phyloP scores from a whole-genome alignment of 1,140 invertebrate species.

The Samia ricini region DNA sequence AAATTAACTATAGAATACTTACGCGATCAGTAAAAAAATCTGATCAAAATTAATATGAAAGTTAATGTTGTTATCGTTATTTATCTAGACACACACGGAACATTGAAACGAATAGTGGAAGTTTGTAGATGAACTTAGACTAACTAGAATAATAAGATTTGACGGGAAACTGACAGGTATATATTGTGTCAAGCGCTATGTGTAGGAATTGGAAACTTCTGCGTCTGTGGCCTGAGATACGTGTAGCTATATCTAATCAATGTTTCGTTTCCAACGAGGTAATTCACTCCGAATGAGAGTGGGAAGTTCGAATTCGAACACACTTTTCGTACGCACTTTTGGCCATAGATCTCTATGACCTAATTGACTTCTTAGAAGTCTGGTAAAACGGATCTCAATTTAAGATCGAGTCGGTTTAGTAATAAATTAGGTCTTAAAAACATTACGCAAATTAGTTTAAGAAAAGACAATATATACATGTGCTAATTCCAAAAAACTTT shows the following conservation, averaged over 20 bases:
- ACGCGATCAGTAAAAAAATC: too few species aligned
- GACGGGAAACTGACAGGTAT: constrained; percentile 27
- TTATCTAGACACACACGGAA: constrained; percentile 38
- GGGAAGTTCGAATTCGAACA: background rate
- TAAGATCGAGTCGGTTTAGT: too few species aligned
- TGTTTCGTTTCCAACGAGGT: background rate
- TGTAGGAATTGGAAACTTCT: constrained; percentile 37
- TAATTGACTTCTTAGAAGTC: too few species aligned
- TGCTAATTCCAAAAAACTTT: too few species aligned
- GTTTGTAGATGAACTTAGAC: constrained; percentile 49
- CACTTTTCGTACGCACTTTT: too few species aligned
- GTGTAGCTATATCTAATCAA: background rate
- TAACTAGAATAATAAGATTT: constrained; percentile 55
- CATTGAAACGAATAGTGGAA: constrained; percentile 56
- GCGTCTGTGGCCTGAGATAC: constrained; percentile 21
- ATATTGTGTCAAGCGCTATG: background rate
- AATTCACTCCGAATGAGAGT: background rate
- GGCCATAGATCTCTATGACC: too few species aligned
- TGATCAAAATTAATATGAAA: too few species aligned
- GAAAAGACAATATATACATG: too few species aligned
- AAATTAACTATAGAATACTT: too few species aligned
- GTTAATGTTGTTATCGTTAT: constrained; percentile 24
- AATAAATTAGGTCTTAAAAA: too few species aligned
- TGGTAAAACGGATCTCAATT: too few species aligned
- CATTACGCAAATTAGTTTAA: too few species aligned